phyloP scores from a whole-genome alignment of 2,113 vertebrate species.

The Nestor notabilis region DNA sequence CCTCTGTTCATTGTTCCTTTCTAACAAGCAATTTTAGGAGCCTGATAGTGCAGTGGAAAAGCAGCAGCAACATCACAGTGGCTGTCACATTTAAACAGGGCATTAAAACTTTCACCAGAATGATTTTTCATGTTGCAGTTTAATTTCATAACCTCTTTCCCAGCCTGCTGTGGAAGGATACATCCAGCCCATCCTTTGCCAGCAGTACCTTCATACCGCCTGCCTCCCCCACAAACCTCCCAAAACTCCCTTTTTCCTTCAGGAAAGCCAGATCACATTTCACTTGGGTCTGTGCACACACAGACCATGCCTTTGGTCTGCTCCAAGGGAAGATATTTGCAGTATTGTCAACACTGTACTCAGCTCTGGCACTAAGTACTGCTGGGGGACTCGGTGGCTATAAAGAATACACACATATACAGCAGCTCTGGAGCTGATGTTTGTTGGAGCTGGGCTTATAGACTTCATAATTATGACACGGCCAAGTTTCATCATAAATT shows the following conservation, averaged over 20 bases:
- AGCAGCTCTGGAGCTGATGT: not conserved
- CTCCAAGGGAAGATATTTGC: not conserved
- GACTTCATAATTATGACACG: not conserved
- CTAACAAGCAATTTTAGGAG: not conserved
- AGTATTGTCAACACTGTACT: not conserved
- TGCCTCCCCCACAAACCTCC: not conserved
- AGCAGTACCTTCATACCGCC: rapidly evolving
- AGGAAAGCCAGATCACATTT: not conserved
- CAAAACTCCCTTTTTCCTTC: not conserved
- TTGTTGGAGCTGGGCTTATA: not conserved
- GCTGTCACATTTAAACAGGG: not conserved
- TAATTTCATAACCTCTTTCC: not conserved
- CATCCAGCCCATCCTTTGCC: not conserved
- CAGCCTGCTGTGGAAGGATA: not conserved
- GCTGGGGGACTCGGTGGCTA: rapidly evolving
- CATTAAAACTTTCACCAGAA: not conserved
- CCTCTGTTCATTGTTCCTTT: not conserved
- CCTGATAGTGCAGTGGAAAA: not conserved
- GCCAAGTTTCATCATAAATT: not conserved
- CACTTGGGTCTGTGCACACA: rapidly evolving
- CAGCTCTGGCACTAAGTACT: not conserved
- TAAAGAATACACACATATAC: not conserved
- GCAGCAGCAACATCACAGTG: not conserved
- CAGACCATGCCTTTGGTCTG: not conserved
- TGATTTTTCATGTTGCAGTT: rapidly evolving